phyloP scores from a whole-genome alignment of 2,888 invertebrate species.

The Syritta pipiens region DNA sequence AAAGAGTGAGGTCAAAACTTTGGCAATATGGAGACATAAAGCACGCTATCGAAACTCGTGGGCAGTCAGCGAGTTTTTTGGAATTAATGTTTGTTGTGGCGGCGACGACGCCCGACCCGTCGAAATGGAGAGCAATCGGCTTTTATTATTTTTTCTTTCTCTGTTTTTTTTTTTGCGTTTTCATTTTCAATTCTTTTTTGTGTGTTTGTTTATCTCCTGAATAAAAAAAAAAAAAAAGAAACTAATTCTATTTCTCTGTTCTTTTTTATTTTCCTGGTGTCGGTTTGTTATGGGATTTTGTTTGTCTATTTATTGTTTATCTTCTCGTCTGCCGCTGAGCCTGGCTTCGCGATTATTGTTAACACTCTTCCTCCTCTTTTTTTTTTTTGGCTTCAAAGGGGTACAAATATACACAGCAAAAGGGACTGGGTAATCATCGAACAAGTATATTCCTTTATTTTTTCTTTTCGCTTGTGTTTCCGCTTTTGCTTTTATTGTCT shows the following conservation, averaged over 20 bases:
- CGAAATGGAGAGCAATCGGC: conserved; percentile 16
- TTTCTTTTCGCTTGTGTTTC: conserved; percentile 31
- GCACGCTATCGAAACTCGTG: not conserved
- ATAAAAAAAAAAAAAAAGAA: not conserved
- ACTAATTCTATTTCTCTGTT: not conserved
- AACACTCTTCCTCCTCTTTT: not conserved
- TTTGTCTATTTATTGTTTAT: conserved; percentile 29
- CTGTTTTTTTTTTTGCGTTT: not conserved
- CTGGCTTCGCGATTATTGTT: conserved; percentile 12
- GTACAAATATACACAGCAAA: not conserved
- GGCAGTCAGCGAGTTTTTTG: not conserved
- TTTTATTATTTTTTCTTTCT: not conserved
- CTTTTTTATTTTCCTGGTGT: not conserved
- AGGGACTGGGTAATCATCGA: conserved; percentile 38
- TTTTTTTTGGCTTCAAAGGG: not conserved
- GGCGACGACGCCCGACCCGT: not conserved
- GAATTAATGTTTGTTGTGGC: conserved; percentile 47
- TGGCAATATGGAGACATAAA: conserved; percentile 10
- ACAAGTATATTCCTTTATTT: conserved; percentile 29
- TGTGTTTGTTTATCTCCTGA: not conserved
- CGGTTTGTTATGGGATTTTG: conserved; percentile 29
- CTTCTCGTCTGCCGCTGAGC: not conserved
- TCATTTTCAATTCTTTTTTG: conserved; percentile 23
- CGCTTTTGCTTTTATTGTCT: conserved; percentile 49
- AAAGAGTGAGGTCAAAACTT: conserved; percentile 38